phyloP scores from a whole-genome alignment of 2,113 vertebrate genomes.

The Buteo buteo region DNA sequence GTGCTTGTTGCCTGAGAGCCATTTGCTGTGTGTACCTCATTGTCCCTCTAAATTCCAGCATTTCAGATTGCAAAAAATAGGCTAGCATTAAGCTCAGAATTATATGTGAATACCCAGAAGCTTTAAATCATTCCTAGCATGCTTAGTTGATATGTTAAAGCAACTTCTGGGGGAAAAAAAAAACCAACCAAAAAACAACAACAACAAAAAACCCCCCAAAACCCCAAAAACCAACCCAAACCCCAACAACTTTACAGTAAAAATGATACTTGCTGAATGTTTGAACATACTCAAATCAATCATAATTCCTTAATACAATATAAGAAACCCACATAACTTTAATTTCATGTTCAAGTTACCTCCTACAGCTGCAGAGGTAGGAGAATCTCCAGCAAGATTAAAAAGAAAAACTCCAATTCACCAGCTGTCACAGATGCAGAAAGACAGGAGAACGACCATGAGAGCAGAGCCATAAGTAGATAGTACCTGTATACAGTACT shows the following conservation, averaged over 20 bases:
- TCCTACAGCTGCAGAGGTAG: background rate
- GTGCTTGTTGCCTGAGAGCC: background rate
- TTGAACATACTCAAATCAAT: background rate
- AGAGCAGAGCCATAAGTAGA: background rate
- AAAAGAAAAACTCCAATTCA: background rate
- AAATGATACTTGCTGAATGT: background rate
- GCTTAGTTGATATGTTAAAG: background rate
- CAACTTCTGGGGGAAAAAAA: background rate
- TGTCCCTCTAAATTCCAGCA: background rate
- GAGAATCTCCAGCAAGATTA: background rate
- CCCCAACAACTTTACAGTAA: background rate
- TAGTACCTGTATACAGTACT: background rate
- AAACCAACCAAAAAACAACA: no score
- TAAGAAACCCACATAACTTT: background rate
- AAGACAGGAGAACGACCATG: background rate
- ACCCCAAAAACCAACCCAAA: background rate
- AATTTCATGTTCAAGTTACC: background rate
- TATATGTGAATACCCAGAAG: background rate
- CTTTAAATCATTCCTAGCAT: background rate
- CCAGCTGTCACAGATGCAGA: background rate
- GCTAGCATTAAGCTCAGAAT: background rate
- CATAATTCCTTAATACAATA: background rate
- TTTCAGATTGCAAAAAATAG: background rate
- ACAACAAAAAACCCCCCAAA: no score
- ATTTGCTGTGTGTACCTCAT: background rate